Conservation (phyloP, 64 coral and sea anemone species). For the Dendronephthya gigantea region DNA sequence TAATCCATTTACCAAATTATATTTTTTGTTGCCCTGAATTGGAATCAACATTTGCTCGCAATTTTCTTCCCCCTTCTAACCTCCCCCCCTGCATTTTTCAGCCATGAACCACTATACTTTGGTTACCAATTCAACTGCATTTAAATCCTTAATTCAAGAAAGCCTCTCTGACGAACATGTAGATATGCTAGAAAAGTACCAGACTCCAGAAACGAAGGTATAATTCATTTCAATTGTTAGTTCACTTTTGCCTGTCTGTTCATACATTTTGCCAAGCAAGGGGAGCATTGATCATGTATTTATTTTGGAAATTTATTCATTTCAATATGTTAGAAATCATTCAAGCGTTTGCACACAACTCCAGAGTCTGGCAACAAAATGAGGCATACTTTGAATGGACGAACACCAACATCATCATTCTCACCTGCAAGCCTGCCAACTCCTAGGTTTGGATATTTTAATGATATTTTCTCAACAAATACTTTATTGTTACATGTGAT, state of each 20-base stretch:
- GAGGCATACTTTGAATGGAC: neutral
- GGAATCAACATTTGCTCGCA: too few species aligned
- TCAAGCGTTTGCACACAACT: neutral
- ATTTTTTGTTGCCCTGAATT: too few species aligned
- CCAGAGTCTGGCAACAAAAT: neutral
- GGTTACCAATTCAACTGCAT: too few species aligned
- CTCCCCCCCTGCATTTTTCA: too few species aligned
- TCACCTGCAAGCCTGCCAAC: neutral
- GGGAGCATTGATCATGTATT: neutral
- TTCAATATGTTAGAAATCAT: neutral
- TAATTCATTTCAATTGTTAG: too few species aligned
- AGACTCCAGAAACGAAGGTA: neutral
- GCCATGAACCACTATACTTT: too few species aligned
- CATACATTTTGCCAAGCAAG: too few species aligned
- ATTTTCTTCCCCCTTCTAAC: too few species aligned
- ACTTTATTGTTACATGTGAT: too few species aligned
- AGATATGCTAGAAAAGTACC: neutral
- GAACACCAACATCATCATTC: slow-evolving; percentile 7
- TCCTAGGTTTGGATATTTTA: neutral
- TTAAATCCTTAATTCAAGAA: neutral
- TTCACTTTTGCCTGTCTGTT: too few species aligned
- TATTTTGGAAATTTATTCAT: neutral
- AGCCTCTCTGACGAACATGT: neutral
- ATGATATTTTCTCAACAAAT: neutral
- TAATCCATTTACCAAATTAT: too few species aligned